Conservation (phyloP, 2,888 invertebrate genomes). For the Dicyrtoma fusca region DNA sequence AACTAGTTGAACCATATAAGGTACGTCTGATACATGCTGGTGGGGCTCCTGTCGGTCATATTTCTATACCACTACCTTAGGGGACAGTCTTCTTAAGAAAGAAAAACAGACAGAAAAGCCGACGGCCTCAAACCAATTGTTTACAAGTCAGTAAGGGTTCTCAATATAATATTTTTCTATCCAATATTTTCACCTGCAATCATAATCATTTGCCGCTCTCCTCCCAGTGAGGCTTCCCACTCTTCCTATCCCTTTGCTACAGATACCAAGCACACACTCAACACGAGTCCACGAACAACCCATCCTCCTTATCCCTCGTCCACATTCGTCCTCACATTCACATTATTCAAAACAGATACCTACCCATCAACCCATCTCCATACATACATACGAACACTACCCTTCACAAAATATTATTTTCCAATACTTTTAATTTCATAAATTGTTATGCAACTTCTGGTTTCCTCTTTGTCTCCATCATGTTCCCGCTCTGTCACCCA, state of each 20-base stretch:
- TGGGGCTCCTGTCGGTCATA: neutral
- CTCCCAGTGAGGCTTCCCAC: neutral
- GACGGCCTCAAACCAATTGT: conserved; percentile 15
- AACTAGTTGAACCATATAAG: too few species aligned
- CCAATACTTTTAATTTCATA: too few species aligned
- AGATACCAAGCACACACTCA: neutral
- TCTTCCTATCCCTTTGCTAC: neutral
- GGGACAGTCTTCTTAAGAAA: neutral
- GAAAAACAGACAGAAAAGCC: neutral
- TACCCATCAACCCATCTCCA: neutral
- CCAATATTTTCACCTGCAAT: neutral
- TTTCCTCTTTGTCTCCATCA: too few species aligned
- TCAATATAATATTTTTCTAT: neutral
- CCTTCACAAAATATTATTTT: too few species aligned
- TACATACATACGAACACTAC: neutral
- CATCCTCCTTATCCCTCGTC: neutral
- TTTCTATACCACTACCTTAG: neutral
- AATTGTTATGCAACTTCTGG: too few species aligned
- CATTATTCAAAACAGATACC: too few species aligned
- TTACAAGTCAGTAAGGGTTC: conserved; percentile 3
- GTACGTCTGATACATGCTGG: too few species aligned
- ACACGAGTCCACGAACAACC: neutral
- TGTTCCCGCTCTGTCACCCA: too few species aligned
- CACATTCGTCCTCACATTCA: too few species aligned
- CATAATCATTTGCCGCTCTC: neutral